phyloP scores from a whole-genome alignment of 1,140 invertebrate species.

The Brachionus manjavacas region DNA sequence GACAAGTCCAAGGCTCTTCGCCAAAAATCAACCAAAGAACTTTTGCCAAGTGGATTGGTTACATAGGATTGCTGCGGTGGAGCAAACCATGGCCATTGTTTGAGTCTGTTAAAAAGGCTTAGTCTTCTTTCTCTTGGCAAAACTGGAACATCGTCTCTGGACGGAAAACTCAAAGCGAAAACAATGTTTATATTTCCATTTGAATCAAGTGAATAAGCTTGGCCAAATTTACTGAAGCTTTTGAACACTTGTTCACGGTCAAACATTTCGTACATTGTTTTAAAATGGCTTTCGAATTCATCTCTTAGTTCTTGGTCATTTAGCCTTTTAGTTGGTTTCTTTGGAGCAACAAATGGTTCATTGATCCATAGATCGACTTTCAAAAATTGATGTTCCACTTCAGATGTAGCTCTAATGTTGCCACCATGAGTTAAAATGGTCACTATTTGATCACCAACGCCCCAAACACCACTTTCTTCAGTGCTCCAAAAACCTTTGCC shows the following conservation, averaged over 20 bases:
- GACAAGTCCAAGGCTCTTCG: background rate
- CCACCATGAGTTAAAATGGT: conserved; percentile 3
- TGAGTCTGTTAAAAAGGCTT: conserved; percentile 7
- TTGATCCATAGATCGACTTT: conserved; percentile 1
- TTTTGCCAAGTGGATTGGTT: background rate
- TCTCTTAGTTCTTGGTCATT: conserved; percentile 22
- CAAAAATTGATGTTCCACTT: conserved; percentile 14
- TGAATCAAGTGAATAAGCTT: background rate
- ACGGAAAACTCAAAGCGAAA: background rate
- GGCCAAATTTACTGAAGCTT: background rate
- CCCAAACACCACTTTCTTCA: background rate
- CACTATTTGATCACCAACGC: background rate
- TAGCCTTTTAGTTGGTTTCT: background rate
- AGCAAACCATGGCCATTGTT: conserved; percentile 24
- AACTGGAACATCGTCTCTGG: background rate
- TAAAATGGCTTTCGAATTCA: background rate
- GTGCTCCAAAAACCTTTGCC: background rate
- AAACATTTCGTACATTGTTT: conserved; percentile 22
- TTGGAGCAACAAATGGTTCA: background rate
- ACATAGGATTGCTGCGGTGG: background rate
- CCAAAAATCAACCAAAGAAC: background rate
- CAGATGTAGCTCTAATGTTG: background rate
- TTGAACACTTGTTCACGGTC: background rate
- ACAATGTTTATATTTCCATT: conserved; percentile 6
- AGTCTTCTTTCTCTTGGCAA: conserved; percentile 11